These are phyloP conservation scores for Troilus luridus DNA, from an alignment of 2,888 invertebrate species.

Conservation along the genomic window DNA sequence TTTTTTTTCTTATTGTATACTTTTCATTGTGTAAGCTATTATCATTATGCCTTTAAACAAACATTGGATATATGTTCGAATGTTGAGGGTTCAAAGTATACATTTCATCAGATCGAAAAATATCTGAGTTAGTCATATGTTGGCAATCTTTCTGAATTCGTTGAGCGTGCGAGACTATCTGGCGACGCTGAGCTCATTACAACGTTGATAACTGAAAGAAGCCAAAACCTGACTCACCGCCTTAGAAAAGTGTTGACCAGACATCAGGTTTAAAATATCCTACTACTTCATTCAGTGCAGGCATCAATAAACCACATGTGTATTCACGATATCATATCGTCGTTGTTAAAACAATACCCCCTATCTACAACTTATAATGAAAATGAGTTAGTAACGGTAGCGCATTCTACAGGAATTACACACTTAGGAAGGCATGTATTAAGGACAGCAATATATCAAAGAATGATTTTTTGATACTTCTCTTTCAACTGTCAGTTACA, in stretches of 20 bases:
- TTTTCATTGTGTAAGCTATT: no score
- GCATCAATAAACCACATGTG: not conserved
- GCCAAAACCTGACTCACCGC: not conserved
- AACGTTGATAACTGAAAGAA: not conserved
- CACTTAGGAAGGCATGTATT: no score
- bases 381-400: no score
- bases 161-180: not conserved
- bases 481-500: no score
- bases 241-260: not conserved
- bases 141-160: conserved; percentile 30
- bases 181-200: conserved; percentile 16
- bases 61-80: no score
- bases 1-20: no score
- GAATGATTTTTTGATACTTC: no score
- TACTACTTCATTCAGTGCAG: not conserved
- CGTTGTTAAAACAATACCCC: no score
- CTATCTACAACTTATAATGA: no score
- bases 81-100: not conserved
- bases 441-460: no score
- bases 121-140: not conserved
- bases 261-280: conserved; percentile 5
- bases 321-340: not conserved
- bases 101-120: not conserved
- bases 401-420: no score
- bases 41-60: no score